A percentile compares a stretch with the other conserved stretches of the same genome.
These are phyloP conservation scores for Campylomormyrus numenius DNA, from an alignment of 2,113 vertebrate genomes.

Conservation along the genomic window DNA sequence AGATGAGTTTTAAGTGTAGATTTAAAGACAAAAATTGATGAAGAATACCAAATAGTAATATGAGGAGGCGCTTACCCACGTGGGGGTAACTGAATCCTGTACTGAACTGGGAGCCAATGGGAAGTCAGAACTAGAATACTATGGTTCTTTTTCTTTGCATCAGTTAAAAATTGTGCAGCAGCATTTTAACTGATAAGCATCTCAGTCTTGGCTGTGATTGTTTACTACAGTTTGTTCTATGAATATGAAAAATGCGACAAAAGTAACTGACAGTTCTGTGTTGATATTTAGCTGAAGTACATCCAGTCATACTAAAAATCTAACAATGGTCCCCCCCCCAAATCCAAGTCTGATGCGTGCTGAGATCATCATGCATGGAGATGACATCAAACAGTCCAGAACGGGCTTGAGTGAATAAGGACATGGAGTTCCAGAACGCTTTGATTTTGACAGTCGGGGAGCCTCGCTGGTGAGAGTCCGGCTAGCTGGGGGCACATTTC, in stretches of 20 bases:
- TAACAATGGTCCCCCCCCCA: neutral
- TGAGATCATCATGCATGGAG: neutral
- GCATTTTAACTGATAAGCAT: neutral
- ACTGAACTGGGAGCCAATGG: neutral
- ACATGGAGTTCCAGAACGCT: neutral
- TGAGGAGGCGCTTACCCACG: neutral
- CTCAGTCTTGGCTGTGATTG: neutral
- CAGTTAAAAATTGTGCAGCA: neutral
- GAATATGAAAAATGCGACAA: neutral
- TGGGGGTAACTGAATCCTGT: neutral
- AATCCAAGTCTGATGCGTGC: neutral
- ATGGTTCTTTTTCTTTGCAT: neutral
- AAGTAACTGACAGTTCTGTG: neutral
- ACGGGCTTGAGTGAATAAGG: neutral
- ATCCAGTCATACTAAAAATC: neutral
- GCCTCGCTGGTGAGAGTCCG: neutral
- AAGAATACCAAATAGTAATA: neutral
- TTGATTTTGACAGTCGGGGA: neutral
- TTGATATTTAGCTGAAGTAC: neutral
- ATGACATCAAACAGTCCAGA: neutral
- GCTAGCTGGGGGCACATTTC: neutral
- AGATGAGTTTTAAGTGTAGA: neutral
- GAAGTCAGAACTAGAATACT: neutral
- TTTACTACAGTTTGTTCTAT: neutral
- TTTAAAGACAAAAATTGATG: neutral